phyloP scores from a whole-genome alignment of 2,888 invertebrate species.

The Watsonalla cultraria region DNA sequence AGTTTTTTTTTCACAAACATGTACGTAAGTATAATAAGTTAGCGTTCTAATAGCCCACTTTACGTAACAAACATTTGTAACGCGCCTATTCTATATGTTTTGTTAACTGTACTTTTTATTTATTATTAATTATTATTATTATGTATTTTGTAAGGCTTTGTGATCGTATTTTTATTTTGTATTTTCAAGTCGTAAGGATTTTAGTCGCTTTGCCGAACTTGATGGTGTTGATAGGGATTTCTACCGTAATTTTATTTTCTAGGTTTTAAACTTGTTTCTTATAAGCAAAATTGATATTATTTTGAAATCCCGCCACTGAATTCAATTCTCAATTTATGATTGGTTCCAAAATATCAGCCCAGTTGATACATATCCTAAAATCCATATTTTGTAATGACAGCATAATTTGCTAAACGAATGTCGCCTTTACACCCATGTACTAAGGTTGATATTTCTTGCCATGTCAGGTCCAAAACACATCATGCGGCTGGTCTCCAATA shows the following conservation, averaged over 20 bases:
- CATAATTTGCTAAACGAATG: constrained; percentile 7
- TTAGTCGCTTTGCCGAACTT: not conserved
- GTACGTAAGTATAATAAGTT: constrained; percentile 1
- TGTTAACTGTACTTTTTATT: constrained; percentile 32
- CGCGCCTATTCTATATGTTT: constrained; percentile 10
- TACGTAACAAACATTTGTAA: constrained; percentile 3
- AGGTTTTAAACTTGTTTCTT: too few relatives aligned
- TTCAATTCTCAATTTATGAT: too few relatives aligned
- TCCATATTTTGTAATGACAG: not conserved
- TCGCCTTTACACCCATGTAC: constrained; percentile 4
- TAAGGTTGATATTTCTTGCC: constrained; percentile 10
- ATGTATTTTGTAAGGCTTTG: constrained; percentile 35
- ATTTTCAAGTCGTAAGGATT: constrained; percentile 10
- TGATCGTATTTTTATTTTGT: constrained; percentile 31
- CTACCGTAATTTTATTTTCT: not conserved
- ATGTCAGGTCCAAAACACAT: constrained; percentile 14
- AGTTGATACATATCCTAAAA: not conserved
- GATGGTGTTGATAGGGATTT: not conserved
- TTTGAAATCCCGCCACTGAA: too few relatives aligned
- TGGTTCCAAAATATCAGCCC: too few relatives aligned
- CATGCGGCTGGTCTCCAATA: constrained; percentile 13
- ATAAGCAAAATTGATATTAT: too few relatives aligned
- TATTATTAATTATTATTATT: constrained; percentile 37
- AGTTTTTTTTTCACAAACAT: constrained; percentile 19
- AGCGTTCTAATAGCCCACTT: constrained; percentile 13